These are phyloP conservation scores for Phrynocephalus guinanensis DNA, from an alignment of 2,797 vertebrate species.

Conservation along the genomic window DNA sequence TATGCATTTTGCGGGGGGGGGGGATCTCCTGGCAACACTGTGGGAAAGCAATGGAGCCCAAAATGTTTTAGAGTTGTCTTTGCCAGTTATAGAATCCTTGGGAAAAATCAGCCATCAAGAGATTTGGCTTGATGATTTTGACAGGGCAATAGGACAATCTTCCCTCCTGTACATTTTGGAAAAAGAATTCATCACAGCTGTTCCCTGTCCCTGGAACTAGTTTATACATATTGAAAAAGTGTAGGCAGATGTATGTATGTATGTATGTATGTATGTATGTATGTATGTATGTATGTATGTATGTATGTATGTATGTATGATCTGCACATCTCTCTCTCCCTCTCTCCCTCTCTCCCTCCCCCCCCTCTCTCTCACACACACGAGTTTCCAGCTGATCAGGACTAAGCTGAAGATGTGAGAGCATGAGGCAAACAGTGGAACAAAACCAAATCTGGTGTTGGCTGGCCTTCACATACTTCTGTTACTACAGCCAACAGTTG, in stretches of 20 bases:
- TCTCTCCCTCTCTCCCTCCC: too few relatives aligned
- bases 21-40: background rate
- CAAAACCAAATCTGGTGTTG: background rate
- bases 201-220: slow-evolving; percentile 14
- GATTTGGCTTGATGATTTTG: slow-evolving; percentile 15
- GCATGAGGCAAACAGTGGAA: background rate
- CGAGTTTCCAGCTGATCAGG: background rate
- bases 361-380: too few relatives aligned
- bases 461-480: slow-evolving; percentile 20
- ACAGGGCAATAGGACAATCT: slow-evolving; percentile 2
- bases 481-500: slow-evolving; percentile 32
- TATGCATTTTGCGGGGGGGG: background rate
- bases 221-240: background rate
- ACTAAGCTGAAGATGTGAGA: background rate
- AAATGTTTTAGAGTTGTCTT: background rate
- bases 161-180: background rate
- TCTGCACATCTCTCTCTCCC: too few relatives aligned
- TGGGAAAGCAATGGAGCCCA: background rate
- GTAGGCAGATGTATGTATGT: too few relatives aligned
- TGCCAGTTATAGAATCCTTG: slow-evolving; percentile 14
- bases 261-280: too few relatives aligned
- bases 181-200: slow-evolving; percentile 21
- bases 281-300: too few relatives aligned
- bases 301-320: too few relatives aligned
- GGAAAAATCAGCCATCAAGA: slow-evolving; percentile 13